phyloP scores from a whole-genome alignment of 2,888 invertebrate species.

The Pyrgus malvae region DNA sequence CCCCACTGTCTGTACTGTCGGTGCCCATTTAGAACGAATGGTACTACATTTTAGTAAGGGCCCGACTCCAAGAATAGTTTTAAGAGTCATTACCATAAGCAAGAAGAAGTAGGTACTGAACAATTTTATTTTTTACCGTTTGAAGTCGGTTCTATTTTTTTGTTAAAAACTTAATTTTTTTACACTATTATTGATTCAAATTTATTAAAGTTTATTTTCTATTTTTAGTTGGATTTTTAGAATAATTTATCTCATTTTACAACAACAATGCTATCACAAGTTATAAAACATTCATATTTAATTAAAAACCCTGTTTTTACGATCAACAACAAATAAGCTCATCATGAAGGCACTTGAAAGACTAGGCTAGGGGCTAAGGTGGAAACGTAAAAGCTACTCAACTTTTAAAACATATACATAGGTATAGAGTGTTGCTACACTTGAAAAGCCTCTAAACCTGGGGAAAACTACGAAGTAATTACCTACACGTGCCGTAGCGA shows the following conservation, averaged over 20 bases:
- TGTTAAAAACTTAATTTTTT: too few species aligned
- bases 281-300: slow-evolving; percentile 8
- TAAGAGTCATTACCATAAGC: too few species aligned
- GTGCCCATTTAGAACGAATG: too few species aligned
- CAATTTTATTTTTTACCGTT: too few species aligned
- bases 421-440: slow-evolving; percentile 5
- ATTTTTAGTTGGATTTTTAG: too few species aligned
- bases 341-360: slow-evolving; percentile 16
- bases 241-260: not conserved
- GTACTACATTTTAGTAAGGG: too few species aligned
- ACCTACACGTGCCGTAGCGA: not conserved
- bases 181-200: too few species aligned
- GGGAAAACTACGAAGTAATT: slow-evolving; percentile 17
- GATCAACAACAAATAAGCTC: slow-evolving; percentile 12
- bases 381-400: slow-evolving; percentile 11
- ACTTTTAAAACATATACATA: slow-evolving; percentile 5
- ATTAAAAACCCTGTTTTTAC: slow-evolving; percentile 6
- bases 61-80: too few species aligned
- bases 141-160: too few species aligned
- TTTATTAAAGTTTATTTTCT: too few species aligned
- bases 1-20: too few species aligned
- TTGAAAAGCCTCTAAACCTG: slow-evolving; percentile 13
- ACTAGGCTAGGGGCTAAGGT: not conserved
- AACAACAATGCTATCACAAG: not conserved
- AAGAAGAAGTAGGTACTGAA: too few species aligned